A percentile compares a stretch with the other conserved stretches of the same genome.
phyloP scores from a whole-genome alignment of 2,888 invertebrate genomes.

The Cyclophora albipunctata region DNA sequence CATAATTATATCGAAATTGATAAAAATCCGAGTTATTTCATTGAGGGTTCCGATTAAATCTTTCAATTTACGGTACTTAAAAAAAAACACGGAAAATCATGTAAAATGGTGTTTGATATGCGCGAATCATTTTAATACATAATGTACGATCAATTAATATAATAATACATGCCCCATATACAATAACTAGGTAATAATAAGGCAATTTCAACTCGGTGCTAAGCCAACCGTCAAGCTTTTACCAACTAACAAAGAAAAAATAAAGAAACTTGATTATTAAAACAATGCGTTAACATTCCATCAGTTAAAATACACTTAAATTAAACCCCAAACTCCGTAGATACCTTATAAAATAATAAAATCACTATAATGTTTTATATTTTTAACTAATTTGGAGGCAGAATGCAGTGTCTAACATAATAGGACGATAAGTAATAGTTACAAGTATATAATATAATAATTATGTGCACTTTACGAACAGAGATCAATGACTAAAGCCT shows the following conservation, averaged over 20 bases:
- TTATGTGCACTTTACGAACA: constrained; percentile 36
- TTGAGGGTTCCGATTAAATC: no score
- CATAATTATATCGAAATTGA: no score
- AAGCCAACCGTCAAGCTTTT: constrained; percentile 33
- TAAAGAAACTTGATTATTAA: constrained; percentile 27
- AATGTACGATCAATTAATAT: constrained; percentile 16
- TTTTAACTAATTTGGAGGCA: constrained; percentile 20
- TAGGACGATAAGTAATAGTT: constrained; percentile 16
- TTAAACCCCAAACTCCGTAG: constrained; percentile 49
- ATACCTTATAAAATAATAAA: constrained; percentile 38
- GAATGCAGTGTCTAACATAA: constrained; percentile 23
- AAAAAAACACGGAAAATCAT: no score
- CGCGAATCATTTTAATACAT: constrained; percentile 7
- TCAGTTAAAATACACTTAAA: constrained; percentile 48
- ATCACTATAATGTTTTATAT: constrained; percentile 21
- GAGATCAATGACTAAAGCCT: constrained; percentile 47
- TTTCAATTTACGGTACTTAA: no score
- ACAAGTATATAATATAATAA: constrained; percentile 18
- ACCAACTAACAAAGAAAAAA: constrained; percentile 25
- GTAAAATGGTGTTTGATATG: no score
- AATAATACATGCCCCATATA: constrained; percentile 41
- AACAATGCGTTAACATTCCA: constrained; percentile 55
- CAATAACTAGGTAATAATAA: constrained; percentile 37
- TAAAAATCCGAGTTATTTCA: no score
- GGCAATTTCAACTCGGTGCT: constrained; percentile 35